Evolutionary conservation across 2,888 invertebrate genomes (phyloP).

Genomic region (Lapara coniferarum): DNA sequence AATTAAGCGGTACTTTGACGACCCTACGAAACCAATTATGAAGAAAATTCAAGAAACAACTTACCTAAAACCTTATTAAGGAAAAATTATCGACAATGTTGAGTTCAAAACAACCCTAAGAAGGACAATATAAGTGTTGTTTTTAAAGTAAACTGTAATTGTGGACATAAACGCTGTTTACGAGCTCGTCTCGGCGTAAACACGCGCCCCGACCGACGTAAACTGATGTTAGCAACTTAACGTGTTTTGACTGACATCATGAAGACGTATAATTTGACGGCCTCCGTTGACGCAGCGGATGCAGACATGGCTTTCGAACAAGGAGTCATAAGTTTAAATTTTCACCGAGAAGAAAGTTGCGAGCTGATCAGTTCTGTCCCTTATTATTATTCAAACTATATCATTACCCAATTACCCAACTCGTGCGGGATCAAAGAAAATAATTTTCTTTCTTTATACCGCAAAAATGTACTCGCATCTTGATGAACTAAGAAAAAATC

Average conservation of each 20-base stretch:
- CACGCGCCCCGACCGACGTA: not conserved
- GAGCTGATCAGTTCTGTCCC: no score
- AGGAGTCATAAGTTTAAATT: no score
- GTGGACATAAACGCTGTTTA: conserved; percentile 2
- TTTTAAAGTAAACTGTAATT: conserved; percentile 7
- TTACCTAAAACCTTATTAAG: not conserved
- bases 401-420: no score
- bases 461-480: not conserved
- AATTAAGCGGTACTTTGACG: no score
- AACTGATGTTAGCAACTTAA: not conserved
- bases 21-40: no score
- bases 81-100: not conserved
- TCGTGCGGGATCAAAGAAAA: not conserved
- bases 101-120: conserved; percentile 1
- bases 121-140: not conserved
- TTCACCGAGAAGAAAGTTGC: no score
- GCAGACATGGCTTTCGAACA: not conserved
- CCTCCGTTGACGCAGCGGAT: no score
- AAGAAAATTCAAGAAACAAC: not conserved
- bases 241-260: not conserved
- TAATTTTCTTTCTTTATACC: not conserved
- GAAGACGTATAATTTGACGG: not conserved
- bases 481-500: not conserved
- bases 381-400: not conserved
- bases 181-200: not conserved